Base-by-base conservation (phyloP, 2,113 vertebrate genomes). In the Nycticebus coucang region DNA sequence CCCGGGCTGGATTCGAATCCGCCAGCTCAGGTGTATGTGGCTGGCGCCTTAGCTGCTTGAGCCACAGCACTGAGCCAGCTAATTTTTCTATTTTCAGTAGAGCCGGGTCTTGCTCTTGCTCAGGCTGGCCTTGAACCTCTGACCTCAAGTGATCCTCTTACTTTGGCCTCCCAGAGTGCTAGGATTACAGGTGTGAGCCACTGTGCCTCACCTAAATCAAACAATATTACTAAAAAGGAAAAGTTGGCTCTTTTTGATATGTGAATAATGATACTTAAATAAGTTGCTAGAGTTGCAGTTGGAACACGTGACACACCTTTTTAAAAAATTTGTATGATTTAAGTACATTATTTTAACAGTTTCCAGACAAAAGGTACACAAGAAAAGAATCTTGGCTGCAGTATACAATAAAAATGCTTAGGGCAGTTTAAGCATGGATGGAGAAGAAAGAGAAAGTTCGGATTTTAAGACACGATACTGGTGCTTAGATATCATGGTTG, bases 281-380 rank as follows among this genome's bases (percentile, higher is more conserved):
- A 64, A 95, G n/a, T 72, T 92, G 45, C 55, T 82, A 75, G 81
- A 75, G 72, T 80, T 79, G 22, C 37, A 77, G 69, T 85, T 62
- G 15, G 62, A 89, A 66, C 28, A 75, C 37, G 33, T 66, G 50
- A 87, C 50, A 80, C 1, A 69, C 55, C 28, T 60, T 21, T 78
- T 81, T 64, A 66, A 28, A 79, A 87, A 30, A 10, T 64, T 90
- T 94, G 7, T 80, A 53, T 93, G 19, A 87, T 45, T 83, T 81
- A 91, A 89, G 18, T 78, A 68, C 35, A 26, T 93, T 57, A 68
- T 97, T 94, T 89, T 90, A 84, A 92, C 41, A 80, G 72, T 95
- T 81, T 84, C 55, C 28, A 72, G 86, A 45, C n/a, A 91, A 89
- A 92, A 60, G 77, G 37, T 90, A 66, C 9, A 62, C 30, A 71